These are phyloP conservation scores for Microtus richardsoni DNA, from an alignment of 2,113 vertebrate species.

Conservation along the genomic window DNA sequence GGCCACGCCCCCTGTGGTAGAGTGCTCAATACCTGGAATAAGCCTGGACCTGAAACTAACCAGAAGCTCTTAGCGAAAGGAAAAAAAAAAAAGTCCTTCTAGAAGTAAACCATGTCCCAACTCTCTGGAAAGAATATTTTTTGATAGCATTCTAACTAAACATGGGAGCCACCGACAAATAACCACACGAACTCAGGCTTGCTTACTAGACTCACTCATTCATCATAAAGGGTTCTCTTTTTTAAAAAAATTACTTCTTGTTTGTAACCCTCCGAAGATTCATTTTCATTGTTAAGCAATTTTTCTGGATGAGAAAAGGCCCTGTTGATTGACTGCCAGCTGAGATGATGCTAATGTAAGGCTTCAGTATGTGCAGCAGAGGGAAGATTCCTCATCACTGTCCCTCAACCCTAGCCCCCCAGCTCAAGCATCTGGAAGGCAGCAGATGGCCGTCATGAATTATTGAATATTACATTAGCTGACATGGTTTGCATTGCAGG, in stretches of 20 bases:
- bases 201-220: background rate
- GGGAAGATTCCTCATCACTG: background rate
- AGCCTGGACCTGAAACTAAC: background rate
- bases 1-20: background rate
- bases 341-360: slow-evolving; percentile 56
- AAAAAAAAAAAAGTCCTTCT: background rate
- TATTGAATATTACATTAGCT: slow-evolving; percentile 23
- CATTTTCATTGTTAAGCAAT: slow-evolving; percentile 57
- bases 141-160: background rate
- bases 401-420: background rate
- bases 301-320: slow-evolving; percentile 38
- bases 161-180: background rate
- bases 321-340: slow-evolving; percentile 47
- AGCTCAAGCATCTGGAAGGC: background rate
- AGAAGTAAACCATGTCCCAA: background rate
- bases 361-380: background rate
- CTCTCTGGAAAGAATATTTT: background rate
- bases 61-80: background rate
- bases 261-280: slow-evolving; percentile 11
- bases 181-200: background rate
- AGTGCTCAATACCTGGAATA: background rate
- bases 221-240: background rate
- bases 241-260: slow-evolving; percentile 5
- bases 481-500: background rate
- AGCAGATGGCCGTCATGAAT: slow-evolving; percentile 60